Evolutionary conservation across 1,140 invertebrate genomes (phyloP).

Genomic region (Maconellicoccus hirsutus): DNA sequence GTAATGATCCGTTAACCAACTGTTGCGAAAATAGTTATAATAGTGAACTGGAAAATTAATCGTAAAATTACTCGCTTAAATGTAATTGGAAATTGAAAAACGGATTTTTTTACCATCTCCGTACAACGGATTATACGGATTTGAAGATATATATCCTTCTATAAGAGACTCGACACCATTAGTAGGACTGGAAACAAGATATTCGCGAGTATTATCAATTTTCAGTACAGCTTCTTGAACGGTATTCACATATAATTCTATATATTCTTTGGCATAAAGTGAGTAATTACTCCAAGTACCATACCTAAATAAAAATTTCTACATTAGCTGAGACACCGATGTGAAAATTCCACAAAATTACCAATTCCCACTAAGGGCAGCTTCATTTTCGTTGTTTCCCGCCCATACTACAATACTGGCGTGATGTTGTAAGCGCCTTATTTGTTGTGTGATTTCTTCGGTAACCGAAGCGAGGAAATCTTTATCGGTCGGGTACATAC

Average conservation of each 20-base stretch:
- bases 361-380: constrained; percentile 73
- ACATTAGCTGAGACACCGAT: too few relatives aligned
- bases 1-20: constrained; percentile 66
- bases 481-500: constrained; percentile 74
- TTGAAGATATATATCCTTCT: constrained; percentile 55
- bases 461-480: constrained; percentile 62
- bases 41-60: constrained; percentile 57
- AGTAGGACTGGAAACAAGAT: constrained; percentile 79
- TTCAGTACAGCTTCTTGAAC: constrained; percentile 52
- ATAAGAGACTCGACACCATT: constrained; percentile 68
- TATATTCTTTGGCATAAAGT: constrained; percentile 66
- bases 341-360: constrained; percentile 29
- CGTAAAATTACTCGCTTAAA: background rate
- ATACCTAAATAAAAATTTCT: constrained; percentile 40
- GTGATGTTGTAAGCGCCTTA: constrained; percentile 74
- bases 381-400: constrained; percentile 98
- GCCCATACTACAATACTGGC: constrained; percentile 81
- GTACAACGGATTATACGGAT: constrained; percentile 66
- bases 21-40: constrained; percentile 74
- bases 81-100: constrained; percentile 24
- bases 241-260: constrained; percentile 70
- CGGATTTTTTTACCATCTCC: constrained; percentile 62
- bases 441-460: constrained; percentile 71
- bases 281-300: constrained; percentile 44
- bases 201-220: constrained; percentile 52